Evolutionary conservation across 1,140 invertebrate species (phyloP).

Genomic region (Drosophila dunni): DNA sequence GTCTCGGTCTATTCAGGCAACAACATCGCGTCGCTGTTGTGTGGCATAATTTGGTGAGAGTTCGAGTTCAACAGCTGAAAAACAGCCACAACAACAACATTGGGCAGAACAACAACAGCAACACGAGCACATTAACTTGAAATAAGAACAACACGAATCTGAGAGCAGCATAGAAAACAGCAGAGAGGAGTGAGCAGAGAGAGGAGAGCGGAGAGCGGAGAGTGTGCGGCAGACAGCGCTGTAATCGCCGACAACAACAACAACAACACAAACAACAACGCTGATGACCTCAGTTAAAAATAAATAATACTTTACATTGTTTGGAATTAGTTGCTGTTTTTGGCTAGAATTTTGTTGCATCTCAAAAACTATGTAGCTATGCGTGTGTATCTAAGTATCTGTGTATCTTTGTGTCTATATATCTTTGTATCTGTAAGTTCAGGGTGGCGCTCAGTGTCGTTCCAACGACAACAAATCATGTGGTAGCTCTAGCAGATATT

Average conservation of each 20-base stretch:
- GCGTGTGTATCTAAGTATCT: constrained; percentile 16
- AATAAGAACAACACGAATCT: constrained; percentile 34
- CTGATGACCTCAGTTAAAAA: constrained; percentile 81
- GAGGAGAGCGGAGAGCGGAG: constrained; percentile 9
- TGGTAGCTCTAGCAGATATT: constrained; percentile 62
- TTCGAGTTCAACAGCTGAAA: constrained; percentile 81
- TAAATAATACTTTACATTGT: constrained; percentile 82
- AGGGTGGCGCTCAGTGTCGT: constrained; percentile 73
- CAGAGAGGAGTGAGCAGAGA: constrained; percentile 15
- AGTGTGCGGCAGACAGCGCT: constrained; percentile 17
- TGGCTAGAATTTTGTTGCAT: constrained; percentile 50
- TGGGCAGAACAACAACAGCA: constrained; percentile 34
- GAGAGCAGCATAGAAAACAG: constrained; percentile 30
- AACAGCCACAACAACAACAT: constrained; percentile 51
- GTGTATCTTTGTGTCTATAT: neutral
- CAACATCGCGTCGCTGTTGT: constrained; percentile 35
- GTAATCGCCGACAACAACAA: constrained; percentile 52
- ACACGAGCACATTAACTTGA: constrained; percentile 42
- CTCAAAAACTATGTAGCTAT: constrained; percentile 10
- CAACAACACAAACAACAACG: constrained; percentile 24
- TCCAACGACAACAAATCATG: constrained; percentile 69
- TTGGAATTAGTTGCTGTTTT: constrained; percentile 79
- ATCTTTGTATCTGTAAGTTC: constrained; percentile 59
- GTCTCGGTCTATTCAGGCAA: constrained; percentile 42
- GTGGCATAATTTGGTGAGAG: constrained; percentile 82